phyloP scores from a whole-genome alignment of 53 echinoderm and acorn worm species.

The Paelopatides confundens region DNA sequence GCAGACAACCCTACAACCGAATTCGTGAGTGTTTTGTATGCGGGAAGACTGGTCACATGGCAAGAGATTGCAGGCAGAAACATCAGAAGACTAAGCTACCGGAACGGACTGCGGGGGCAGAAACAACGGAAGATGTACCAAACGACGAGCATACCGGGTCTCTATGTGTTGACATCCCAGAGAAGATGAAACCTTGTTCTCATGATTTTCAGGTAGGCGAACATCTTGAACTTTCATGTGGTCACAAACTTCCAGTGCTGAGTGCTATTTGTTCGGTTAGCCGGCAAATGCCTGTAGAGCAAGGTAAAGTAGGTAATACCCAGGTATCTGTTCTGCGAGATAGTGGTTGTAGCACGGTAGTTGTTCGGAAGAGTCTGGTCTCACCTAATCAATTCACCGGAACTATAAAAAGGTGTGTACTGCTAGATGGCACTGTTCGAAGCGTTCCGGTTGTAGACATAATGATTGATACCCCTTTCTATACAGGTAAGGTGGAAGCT shows the following conservation, averaged over 20 bases:
- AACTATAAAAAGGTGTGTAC: neutral
- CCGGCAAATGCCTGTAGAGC: neutral
- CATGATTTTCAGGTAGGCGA: neutral
- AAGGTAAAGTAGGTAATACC: neutral
- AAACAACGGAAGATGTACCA: neutral
- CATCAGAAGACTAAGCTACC: neutral
- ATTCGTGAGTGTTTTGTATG: neutral
- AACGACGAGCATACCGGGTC: neutral
- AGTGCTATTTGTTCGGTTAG: neutral
- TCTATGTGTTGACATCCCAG: neutral
- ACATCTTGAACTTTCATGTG: neutral
- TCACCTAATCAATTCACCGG: neutral
- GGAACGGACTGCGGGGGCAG: neutral
- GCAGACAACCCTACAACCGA: neutral
- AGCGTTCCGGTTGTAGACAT: neutral
- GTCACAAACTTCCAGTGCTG: neutral
- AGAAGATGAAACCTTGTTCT: neutral
- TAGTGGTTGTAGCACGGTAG: constrained; percentile 36
- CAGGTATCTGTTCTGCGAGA: constrained; percentile 14
- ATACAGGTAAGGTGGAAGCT: neutral
- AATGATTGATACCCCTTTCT: too few species aligned
- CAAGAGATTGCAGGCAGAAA: neutral
- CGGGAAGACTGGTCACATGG: neutral
- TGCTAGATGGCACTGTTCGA: constrained; percentile 29
- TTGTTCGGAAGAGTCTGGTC: neutral